Base-by-base conservation (phyloP, 2,797 vertebrate species). In the Scarus forsteni region DNA sequence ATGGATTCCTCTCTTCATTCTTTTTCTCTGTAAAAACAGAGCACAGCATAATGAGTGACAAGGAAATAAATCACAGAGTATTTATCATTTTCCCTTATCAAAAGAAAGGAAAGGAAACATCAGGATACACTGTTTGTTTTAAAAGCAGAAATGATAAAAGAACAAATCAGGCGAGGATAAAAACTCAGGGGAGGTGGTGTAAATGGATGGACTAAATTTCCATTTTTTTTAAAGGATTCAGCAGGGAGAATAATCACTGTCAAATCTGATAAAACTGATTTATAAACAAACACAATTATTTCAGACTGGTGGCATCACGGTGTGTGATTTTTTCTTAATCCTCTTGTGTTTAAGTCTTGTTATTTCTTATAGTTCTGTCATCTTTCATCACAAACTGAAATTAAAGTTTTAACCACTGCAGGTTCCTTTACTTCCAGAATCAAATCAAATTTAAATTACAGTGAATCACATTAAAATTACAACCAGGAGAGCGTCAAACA, bases 391-490 rank as follows among this genome's bases (percentile, higher is more conserved):
- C 34, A 14, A 4, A 53, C 3, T 7, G n/a, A 60, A 77, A 84
- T 61, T 13, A 61, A 74, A 65, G 70, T 68, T 71, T 77, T 11
- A 52, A 3, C 46, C 0, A 7, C 44, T 15, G 4, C 44, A 2
- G 63, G n/a, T 7, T 13, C 43, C 27, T 34, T 9, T 3, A 16
- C 11, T 44, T 55, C n/a, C 15, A 19, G 53, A 42, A 61, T 68
- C 66, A 48, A 73, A 78, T 67, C 51, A 64, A 49, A 80, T 49
- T 53, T 18, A 56, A 58, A 77, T 59, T 10, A 58, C 40, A 78
- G n/a, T 40, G 52, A 57, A 52, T 60, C 42, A 43, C 16, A 57
- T 77, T 55, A 50, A 69, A 76, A 53, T 51, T 6, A 42, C 14
- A 27, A 61, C 14, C 54, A 43, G 59, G 46, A 42, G 67, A 44